These are phyloP conservation scores for Molothrus aeneus DNA, from an alignment of 2,797 vertebrate species.

Conservation along the genomic window DNA sequence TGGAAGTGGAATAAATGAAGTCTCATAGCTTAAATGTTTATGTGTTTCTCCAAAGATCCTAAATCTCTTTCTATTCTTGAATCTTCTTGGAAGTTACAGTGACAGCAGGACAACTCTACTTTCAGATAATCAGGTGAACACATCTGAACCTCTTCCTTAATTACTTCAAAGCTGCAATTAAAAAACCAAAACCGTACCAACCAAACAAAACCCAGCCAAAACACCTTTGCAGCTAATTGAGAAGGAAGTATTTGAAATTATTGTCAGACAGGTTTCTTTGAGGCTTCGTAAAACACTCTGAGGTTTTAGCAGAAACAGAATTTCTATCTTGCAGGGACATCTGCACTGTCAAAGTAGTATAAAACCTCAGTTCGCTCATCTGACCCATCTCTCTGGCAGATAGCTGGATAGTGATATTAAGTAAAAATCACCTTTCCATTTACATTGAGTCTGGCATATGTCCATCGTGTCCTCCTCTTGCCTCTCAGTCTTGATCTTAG, in stretches of 20 bases:
- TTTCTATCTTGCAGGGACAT: not conserved
- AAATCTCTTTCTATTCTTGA: not conserved
- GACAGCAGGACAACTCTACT: not conserved
- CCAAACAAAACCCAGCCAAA: not conserved
- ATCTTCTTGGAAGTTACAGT: not conserved
- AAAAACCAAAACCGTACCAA: not conserved
- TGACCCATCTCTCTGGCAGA: not conserved
- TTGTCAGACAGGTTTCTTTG: not conserved
- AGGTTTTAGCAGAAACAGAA: not conserved
- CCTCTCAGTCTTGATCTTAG: not conserved
- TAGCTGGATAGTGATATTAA: not conserved
- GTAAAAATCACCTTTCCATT: not conserved
- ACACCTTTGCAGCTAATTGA: not conserved
- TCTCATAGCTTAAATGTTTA: not conserved
- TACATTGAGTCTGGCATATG: not conserved
- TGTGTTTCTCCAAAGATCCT: not conserved
- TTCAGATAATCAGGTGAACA: not conserved
- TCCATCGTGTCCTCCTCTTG: not conserved
- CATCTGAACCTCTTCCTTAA: not conserved
- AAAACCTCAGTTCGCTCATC: not conserved
- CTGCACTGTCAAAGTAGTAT: not conserved
- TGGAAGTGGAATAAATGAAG: not conserved
- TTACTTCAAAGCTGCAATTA: not conserved
- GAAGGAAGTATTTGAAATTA: not conserved
- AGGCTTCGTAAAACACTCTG: not conserved